These are phyloP conservation scores for Chamaetylas fuelleborni DNA, from an alignment of 2,113 vertebrate species.

Conservation along the genomic window DNA sequence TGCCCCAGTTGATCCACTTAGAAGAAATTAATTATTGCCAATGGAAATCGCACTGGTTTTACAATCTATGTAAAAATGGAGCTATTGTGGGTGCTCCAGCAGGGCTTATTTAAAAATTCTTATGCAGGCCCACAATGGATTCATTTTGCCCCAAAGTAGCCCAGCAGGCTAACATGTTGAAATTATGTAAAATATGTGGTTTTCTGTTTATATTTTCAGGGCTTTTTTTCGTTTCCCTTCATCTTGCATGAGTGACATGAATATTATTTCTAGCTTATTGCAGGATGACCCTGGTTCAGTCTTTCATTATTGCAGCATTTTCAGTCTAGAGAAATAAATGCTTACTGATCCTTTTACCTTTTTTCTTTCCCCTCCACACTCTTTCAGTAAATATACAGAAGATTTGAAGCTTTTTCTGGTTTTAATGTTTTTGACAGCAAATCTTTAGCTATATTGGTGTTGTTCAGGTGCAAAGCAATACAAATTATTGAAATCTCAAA, in stretches of 20 bases:
- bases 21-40: background rate
- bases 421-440: background rate
- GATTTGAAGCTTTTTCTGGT: background rate
- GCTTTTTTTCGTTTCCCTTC: background rate
- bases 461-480: background rate
- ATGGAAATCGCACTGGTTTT: background rate
- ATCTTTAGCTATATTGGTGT: background rate
- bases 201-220: background rate
- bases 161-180: fast-evolving
- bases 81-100: background rate
- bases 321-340: background rate
- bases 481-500: background rate
- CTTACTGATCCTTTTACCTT: background rate
- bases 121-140: background rate
- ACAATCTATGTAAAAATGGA: background rate
- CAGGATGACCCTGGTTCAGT: background rate
- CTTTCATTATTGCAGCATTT: background rate
- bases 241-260: background rate
- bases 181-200: background rate
- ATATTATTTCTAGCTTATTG: background rate
- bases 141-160: background rate
- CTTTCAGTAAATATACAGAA: background rate
- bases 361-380: background rate
- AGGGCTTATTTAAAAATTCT: background rate
- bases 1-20: background rate